Percentiles rank a stretch among this genome's conserved stretches.
Evolutionary conservation across 2,888 invertebrate species (phyloP).

Genomic region (Pinctada fucata): DNA sequence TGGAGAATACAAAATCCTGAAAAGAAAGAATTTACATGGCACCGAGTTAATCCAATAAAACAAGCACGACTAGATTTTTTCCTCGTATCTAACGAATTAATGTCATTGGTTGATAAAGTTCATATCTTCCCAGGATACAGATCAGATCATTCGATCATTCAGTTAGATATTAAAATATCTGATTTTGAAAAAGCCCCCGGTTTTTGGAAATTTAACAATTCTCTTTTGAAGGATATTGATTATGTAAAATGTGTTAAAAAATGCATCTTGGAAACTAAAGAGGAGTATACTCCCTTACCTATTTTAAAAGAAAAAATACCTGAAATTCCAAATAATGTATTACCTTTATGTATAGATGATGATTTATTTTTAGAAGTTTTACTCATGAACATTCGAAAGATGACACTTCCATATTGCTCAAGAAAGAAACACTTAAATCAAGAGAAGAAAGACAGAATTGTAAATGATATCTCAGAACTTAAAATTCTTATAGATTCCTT

Average conservation of each 20-base stretch:
- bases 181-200: too few species aligned
- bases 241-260: background rate
- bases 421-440: too few species aligned
- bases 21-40: constrained; percentile 15
- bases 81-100: constrained; percentile 18
- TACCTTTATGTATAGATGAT: constrained; percentile 10
- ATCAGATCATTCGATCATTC: constrained; percentile 25
- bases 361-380: constrained; percentile 22
- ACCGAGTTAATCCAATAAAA: constrained; percentile 11
- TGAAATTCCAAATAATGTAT: too few species aligned
- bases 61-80: constrained; percentile 21
- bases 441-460: too few species aligned
- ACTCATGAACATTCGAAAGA: constrained; percentile 12
- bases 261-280: too few species aligned
- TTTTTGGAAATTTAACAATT: too few species aligned
- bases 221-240: background rate
- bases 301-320: too few species aligned
- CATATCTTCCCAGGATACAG: constrained; percentile 20
- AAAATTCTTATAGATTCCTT: too few species aligned
- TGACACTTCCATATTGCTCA: constrained; percentile 16
- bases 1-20: constrained; percentile 25
- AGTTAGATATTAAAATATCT: too few species aligned
- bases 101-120: background rate
- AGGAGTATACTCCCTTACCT: too few species aligned
- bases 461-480: too few species aligned